Conservation (phyloP, 64 coral and sea anemone genomes). For the Pachyseris speciosa region DNA sequence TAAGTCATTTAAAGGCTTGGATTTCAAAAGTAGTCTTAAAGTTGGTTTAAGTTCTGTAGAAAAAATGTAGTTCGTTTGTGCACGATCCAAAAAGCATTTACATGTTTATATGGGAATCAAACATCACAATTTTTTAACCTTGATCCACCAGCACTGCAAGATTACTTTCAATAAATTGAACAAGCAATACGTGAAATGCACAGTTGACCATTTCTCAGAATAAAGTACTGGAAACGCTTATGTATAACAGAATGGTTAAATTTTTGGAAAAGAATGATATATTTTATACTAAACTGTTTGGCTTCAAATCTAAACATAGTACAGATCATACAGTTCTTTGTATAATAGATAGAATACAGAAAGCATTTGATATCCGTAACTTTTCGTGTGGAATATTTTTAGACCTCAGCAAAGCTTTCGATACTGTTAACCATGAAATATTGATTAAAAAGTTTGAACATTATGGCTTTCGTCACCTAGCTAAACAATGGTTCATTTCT, state of each 20-base stretch:
- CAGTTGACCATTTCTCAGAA: no score
- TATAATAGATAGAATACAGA: conserved; percentile 13
- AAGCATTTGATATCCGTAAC: conserved; percentile 1
- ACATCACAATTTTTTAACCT: no score
- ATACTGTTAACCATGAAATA: conserved; percentile 1
- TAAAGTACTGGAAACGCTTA: conserved; percentile 13
- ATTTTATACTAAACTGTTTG: neutral
- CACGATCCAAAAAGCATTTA: no score
- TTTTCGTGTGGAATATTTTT: conserved; percentile 31
- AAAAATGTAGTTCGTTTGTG: no score
- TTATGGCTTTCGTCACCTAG: neutral
- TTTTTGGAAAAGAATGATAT: neutral
- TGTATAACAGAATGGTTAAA: conserved; percentile 4
- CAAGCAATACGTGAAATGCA: no score
- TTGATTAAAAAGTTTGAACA: conserved; percentile 21
- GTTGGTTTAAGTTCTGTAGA: no score
- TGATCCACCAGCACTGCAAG: no score
- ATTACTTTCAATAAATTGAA: no score
- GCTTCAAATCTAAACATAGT: neutral
- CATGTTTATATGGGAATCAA: no score
- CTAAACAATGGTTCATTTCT: conserved; percentile 6
- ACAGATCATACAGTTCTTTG: conserved; percentile 9
- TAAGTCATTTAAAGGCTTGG: no score
- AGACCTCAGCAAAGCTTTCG: conserved; percentile 30
- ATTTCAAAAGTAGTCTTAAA: no score